These are phyloP conservation scores for Lathamus discolor DNA, from an alignment of 2,113 vertebrate species.

Conservation along the genomic window DNA sequence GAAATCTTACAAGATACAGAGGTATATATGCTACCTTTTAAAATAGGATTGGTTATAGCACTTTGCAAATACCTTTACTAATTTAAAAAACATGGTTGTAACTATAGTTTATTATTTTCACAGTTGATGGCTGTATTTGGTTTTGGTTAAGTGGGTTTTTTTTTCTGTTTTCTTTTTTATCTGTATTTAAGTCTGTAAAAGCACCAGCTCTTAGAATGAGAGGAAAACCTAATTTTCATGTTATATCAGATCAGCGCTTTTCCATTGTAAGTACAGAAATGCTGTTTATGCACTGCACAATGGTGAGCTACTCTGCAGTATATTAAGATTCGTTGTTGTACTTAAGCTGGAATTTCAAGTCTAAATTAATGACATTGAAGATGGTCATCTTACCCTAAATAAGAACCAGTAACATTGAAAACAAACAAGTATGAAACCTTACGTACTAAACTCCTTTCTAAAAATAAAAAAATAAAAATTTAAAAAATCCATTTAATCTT, in stretches of 20 bases:
- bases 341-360: background rate
- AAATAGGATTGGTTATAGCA: background rate
- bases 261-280: background rate
- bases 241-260: background rate
- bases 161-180: background rate
- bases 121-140: rapidly evolving
- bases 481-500: background rate
- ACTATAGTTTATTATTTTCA: background rate
- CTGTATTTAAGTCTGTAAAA: background rate
- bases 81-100: background rate
- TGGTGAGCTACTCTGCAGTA: background rate
- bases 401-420: background rate
- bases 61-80: background rate
- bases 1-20: background rate
- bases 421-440: background rate
- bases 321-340: background rate
- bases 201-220: background rate
- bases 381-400: background rate
- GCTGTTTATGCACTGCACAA: background rate
- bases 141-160: background rate
- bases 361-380: background rate
- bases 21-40: background rate
- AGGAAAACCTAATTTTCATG: background rate
- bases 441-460: background rate
- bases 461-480: background rate